Conservation (phyloP, 2,888 invertebrate species). For the Cephus spinipes region DNA sequence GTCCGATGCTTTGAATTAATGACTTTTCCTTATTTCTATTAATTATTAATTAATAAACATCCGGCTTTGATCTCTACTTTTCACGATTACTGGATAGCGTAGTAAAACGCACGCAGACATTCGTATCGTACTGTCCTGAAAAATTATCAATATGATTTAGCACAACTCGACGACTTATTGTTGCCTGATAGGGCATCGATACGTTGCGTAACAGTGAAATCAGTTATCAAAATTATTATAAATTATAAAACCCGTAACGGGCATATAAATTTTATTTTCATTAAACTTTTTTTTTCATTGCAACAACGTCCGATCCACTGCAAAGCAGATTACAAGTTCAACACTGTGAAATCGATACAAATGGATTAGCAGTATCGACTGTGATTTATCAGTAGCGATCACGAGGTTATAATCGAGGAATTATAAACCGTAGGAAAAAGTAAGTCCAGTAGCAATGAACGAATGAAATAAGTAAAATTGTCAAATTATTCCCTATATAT, state of each 20-base stretch:
- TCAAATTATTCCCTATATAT: not conserved
- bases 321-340: not conserved
- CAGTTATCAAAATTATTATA: not conserved
- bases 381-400: not conserved
- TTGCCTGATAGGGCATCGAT: not conserved
- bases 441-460: not conserved
- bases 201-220: not conserved
- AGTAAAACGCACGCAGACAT: too few relatives aligned
- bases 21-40: not conserved
- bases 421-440: not conserved
- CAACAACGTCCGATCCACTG: not conserved
- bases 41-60: not conserved
- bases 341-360: not conserved
- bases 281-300: not conserved
- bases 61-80: too few relatives aligned
- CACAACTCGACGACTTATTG: not conserved
- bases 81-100: too few relatives aligned
- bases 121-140: too few relatives aligned
- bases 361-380: not conserved
- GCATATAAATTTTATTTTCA: too few relatives aligned
- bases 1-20: not conserved
- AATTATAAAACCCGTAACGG: not conserved
- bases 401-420: not conserved
- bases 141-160: not conserved
- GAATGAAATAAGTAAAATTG: not conserved